A percentile compares a stretch with the other conserved stretches of the same genome.
Conservation (phyloP, 2,888 invertebrate species). For the Kuschelorhynchus macadamiae region DNA sequence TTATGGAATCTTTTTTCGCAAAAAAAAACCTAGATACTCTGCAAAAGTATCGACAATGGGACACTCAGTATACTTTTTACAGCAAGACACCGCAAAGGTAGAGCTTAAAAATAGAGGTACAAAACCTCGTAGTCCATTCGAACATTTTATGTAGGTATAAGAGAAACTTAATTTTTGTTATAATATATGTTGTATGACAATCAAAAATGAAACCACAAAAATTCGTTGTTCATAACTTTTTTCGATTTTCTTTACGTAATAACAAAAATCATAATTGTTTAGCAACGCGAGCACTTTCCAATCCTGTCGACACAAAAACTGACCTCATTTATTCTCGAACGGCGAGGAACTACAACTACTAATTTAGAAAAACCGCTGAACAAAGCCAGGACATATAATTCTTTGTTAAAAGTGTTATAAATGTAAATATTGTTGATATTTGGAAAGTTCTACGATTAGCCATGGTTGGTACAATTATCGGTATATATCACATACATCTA, state of each 20-base stretch:
- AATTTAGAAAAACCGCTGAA: constrained; percentile 28
- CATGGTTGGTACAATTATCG: constrained; percentile 34
- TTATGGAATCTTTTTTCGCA: no score
- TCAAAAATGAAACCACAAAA: no score
- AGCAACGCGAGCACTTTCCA: constrained; percentile 22
- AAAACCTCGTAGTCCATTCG: no score
- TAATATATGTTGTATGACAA: no score
- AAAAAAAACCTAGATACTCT: no score
- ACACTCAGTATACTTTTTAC: no score
- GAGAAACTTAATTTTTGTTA: no score
- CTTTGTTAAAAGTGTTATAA: constrained; percentile 36
- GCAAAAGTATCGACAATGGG: no score
- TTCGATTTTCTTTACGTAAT: constrained; percentile 21
- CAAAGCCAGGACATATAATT: constrained; percentile 19
- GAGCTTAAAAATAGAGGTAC: no score
- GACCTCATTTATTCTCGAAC: constrained; percentile 17
- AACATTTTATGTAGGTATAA: no score
- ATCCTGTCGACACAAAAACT: constrained; percentile 17
- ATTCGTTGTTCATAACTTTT: no score
- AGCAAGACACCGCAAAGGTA: no score
- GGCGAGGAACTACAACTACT: constrained; percentile 17
- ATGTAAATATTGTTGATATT: constrained; percentile 43
- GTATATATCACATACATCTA: constrained; percentile 8
- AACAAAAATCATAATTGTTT: constrained; percentile 30
- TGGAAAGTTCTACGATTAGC: constrained; percentile 41